These are phyloP conservation scores for Eupleurogrammus muticus DNA, from an alignment of 2,797 vertebrate species.

Conservation along the genomic window DNA sequence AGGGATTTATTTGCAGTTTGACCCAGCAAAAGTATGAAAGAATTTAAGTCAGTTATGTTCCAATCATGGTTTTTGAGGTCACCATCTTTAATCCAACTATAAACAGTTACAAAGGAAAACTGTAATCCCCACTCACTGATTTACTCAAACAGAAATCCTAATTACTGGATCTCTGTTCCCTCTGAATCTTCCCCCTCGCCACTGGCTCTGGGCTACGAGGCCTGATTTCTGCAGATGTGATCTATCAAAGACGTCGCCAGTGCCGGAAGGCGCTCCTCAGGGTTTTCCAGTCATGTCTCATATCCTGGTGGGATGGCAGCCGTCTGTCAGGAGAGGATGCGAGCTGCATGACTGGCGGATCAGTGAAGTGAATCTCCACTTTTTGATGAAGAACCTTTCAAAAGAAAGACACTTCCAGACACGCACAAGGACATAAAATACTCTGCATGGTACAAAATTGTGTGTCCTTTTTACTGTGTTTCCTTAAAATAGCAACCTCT, in stretches of 20 bases:
- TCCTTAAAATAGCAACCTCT: too few relatives aligned
- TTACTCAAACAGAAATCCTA: slow-evolving; percentile 42
- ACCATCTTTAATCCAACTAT: slow-evolving; percentile 40
- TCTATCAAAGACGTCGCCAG: slow-evolving; percentile 47
- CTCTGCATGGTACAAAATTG: too few relatives aligned
- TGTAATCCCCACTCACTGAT: slow-evolving; percentile 21
- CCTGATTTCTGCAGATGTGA: slow-evolving; percentile 52
- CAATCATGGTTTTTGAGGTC: slow-evolving; percentile 14
- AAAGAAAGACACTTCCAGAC: too few relatives aligned
- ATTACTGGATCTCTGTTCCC: slow-evolving; percentile 30
- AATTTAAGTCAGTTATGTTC: slow-evolving; percentile 29
- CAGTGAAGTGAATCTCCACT: slow-evolving; percentile 26
- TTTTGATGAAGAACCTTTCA: slow-evolving; percentile 36
- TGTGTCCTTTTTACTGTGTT: too few relatives aligned
- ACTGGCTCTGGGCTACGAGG: slow-evolving; percentile 18
- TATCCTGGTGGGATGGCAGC: slow-evolving; percentile 26
- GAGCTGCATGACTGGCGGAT: slow-evolving; percentile 52
- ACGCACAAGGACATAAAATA: too few relatives aligned
- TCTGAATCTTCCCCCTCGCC: slow-evolving; percentile 1
- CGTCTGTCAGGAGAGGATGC: slow-evolving; percentile 31
- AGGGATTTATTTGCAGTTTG: slow-evolving; percentile 17
- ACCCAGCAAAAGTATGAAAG: slow-evolving; percentile 3
- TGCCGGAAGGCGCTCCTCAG: slow-evolving; percentile 10
- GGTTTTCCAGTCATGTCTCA: slow-evolving; percentile 31
- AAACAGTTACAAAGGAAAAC: slow-evolving; percentile 48